Base-by-base conservation (phyloP, 2,888 invertebrate species). In the Sminthurinus aureus region DNA sequence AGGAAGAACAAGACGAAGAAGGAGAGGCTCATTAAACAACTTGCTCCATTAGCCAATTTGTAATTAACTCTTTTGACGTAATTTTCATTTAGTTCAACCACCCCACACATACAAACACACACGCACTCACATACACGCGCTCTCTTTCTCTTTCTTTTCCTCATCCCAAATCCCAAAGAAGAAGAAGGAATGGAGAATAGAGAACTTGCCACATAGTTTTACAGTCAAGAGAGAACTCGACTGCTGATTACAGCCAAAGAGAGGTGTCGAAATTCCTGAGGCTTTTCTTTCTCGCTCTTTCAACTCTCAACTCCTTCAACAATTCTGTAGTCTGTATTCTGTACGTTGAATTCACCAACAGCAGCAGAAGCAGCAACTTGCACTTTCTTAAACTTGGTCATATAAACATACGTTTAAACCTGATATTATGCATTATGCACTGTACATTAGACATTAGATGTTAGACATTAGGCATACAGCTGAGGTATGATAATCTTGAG, bases 61-160 rank as follows among this genome's bases (percentile, higher is more conserved):
- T 85, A 85, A 85, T 85, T 85, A 85, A 85, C 85, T 85, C 85
- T 85, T 85, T 85, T 85, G 85, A 85, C 85, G 85, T 84, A 85
- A 85, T 85, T 85, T 85, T 85, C 85, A 85, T 85, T 85, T 85
- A 85, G 85, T 22, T 81, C 74, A 81, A 81, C 81, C 58, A 52
- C 76, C 76, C 76, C 22, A 58, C 58, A 22, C 24, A 75, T 22
- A 22, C 24, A 38, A 38, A 38, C 38, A 38, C 38, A 38, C 38
- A 38, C 38, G 18, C 73, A 22, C 22, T 24, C 58, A 24, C 52
- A 18, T 15, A 13, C 38, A 24, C 18, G 15, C 15, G 2, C 51
- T 26, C 71, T 38, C 58, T 26, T 15, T 75, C 50, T 66, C 58
- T 75, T 58, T 9, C 18, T 26, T 67, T 79, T 66, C 22, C 26